Evolutionary conservation across 2,888 invertebrate genomes (phyloP).

Genomic region (Mermis nigrescens): DNA sequence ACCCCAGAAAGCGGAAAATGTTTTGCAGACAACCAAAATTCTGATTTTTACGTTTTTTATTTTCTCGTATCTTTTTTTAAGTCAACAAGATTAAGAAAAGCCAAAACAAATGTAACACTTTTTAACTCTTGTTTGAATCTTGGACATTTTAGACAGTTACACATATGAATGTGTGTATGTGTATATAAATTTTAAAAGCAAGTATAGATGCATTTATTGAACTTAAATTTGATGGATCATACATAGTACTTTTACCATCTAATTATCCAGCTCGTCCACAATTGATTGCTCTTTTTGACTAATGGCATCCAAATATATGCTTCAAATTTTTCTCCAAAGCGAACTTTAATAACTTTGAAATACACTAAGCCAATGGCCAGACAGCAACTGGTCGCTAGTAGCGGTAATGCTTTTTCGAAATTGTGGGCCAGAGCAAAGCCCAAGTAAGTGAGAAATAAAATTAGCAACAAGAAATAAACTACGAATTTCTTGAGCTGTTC

Average conservation of each 20-base stretch:
- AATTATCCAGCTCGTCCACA: not conserved
- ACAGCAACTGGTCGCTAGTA: not conserved
- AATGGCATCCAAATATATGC: not conserved
- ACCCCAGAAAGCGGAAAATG: too few species aligned
- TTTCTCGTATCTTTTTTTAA: too few species aligned
- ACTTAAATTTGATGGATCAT: too few species aligned
- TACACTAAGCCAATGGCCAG: not conserved
- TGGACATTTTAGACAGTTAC: too few species aligned
- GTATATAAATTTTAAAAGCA: too few species aligned
- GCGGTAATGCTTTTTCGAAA: not conserved
- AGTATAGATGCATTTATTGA: too few species aligned
- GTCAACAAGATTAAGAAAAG: too few species aligned
- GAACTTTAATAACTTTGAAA: not conserved
- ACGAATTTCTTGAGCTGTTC: not conserved
- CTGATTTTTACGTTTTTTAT: too few species aligned
- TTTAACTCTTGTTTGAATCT: too few species aligned
- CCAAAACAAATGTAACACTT: too few species aligned
- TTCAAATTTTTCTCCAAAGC: not conserved
- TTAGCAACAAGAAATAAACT: not conserved
- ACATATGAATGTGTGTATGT: too few species aligned
- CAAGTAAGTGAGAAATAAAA: not conserved
- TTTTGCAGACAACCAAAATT: too few species aligned
- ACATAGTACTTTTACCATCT: not conserved
- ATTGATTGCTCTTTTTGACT: not conserved
- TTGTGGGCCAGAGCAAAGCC: constrained; percentile 3